Conservation (phyloP, 1,140 invertebrate genomes). For the Capitella teleta region DNA sequence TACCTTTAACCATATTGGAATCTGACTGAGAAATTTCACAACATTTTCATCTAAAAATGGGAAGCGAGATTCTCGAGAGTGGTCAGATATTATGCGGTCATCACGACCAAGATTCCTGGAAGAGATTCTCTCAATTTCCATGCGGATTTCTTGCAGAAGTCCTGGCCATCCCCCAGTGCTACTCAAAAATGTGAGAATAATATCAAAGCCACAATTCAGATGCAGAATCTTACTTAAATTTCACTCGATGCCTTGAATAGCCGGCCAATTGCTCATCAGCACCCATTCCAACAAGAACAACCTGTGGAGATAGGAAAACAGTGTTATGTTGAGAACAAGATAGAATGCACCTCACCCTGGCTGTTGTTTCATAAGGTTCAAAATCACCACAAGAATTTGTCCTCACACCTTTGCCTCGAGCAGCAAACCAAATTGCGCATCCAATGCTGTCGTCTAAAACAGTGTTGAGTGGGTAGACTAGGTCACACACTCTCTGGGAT, state of each 20-base stretch:
- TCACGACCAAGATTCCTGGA: slow-evolving; percentile 85
- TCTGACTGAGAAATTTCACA: slow-evolving; percentile 56
- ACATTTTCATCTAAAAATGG: slow-evolving; percentile 93
- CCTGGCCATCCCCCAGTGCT: slow-evolving; percentile 54
- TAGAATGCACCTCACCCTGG: slow-evolving; percentile 48
- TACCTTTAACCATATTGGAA: slow-evolving; percentile 40
- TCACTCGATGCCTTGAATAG: slow-evolving; percentile 75
- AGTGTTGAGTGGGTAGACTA: slow-evolving; percentile 61
- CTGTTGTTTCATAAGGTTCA: slow-evolving; percentile 49
- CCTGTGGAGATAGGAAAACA: slow-evolving; percentile 37
- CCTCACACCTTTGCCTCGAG: slow-evolving; percentile 53
- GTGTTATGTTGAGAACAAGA: background rate
- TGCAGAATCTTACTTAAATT: slow-evolving; percentile 25
- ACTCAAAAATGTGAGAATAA: background rate
- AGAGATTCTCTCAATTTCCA: slow-evolving; percentile 75
- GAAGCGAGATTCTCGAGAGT: slow-evolving; percentile 52
- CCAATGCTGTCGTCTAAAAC: slow-evolving; percentile 90
- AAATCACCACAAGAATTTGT: slow-evolving; percentile 18
- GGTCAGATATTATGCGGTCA: slow-evolving; percentile 54
- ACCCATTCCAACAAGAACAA: slow-evolving; percentile 82
- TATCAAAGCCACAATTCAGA: background rate
- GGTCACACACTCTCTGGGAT: slow-evolving; percentile 52
- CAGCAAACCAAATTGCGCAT: slow-evolving; percentile 92
- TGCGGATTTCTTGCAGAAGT: slow-evolving; percentile 56
- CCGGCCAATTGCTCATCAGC: slow-evolving; percentile 95